Evolutionary conservation across 2,888 invertebrate species (phyloP), one percentile per base, ranked within the genome.

Genomic region (Mechanitis mazaeus): DNA sequence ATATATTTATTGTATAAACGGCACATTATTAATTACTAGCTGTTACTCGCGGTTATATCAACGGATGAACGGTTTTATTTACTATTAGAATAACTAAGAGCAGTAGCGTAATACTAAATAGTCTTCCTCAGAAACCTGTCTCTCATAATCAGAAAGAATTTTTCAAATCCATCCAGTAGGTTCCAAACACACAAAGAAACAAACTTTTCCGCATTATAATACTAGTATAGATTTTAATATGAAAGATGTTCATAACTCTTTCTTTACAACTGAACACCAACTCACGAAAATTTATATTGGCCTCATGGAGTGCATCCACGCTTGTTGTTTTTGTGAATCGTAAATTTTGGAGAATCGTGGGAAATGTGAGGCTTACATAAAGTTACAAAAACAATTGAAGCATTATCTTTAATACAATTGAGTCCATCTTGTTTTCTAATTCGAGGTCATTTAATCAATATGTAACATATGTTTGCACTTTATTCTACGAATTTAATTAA

Each of bases 251-350:
- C 42, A 42, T 42, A 42, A 42, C 42, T 42, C 42, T 42, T 42
- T 35, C 35, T 35, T 35, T 35, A 35, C 35, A 35, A 6, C 4
- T 6, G 35, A 35, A 6, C 35, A 35, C 35, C 4, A 35, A 35
- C 1, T 47, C 9, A 50, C 11, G 70, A 72, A 75, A 74, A 76
- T 76, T 77, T 75, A 76, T 77, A 63, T 64, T 69, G 75, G 68
- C 75, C 75, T 79, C 75, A 74, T 75, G 60, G 60, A 64, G 72
- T 68, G 73, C 75, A 78, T 78, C 69, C 72, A 54, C 64, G 38
- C 75, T 71, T 78, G 77, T 83, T 78, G 78, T 76, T 76, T 76
- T 71, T 72, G 72, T 75, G 69, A 72, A 72, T 71, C 75, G 73
- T 83, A 80, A 74, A 78, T 79, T 20, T 75, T 76, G 63, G 72